Evolutionary conservation across 2,797 vertebrate species (phyloP).

Genomic region (Silurus aristotelis): DNA sequence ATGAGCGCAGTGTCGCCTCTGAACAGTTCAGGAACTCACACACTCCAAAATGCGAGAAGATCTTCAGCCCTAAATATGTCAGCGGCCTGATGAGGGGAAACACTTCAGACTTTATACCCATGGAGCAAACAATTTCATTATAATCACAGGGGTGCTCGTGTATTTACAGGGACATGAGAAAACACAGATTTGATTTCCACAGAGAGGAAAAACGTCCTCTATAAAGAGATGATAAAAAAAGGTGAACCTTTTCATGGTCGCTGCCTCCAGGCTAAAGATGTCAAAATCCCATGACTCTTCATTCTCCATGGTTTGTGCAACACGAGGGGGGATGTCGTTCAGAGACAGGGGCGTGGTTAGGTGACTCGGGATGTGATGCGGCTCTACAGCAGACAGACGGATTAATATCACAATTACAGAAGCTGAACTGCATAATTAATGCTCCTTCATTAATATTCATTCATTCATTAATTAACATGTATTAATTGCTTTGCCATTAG

Average conservation of each 20-base stretch:
- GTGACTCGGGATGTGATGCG: conserved; percentile 80
- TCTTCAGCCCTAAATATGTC: conserved; percentile 91
- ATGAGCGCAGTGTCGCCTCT: conserved; percentile 87
- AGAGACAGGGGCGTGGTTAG: conserved; percentile 81
- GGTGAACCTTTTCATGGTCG: conserved; percentile 86
- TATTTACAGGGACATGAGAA: neutral
- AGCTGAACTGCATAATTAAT: neutral
- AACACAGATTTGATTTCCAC: neutral
- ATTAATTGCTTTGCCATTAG: neutral
- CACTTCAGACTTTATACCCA: neutral
- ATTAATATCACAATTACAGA: neutral
- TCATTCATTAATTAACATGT: too few species aligned
- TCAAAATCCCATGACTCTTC: conserved; percentile 95
- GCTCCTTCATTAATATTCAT: neutral
- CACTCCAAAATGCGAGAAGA: conserved; percentile 91
- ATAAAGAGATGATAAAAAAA: neutral
- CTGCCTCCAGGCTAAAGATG: conserved; percentile 91
- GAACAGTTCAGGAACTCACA: conserved; percentile 93
- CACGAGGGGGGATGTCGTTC: conserved; percentile 86
- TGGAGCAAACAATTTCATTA: neutral
- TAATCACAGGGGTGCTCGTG: neutral
- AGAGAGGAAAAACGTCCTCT: too few species aligned
- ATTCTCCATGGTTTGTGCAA: conserved; percentile 89
- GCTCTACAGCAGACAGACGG: conserved; percentile 68
- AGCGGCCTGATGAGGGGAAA: conserved; percentile 79